Evolutionary conservation across 2,113 vertebrate genomes (phyloP).

Genomic region (Amphilophus citrinellus): DNA sequence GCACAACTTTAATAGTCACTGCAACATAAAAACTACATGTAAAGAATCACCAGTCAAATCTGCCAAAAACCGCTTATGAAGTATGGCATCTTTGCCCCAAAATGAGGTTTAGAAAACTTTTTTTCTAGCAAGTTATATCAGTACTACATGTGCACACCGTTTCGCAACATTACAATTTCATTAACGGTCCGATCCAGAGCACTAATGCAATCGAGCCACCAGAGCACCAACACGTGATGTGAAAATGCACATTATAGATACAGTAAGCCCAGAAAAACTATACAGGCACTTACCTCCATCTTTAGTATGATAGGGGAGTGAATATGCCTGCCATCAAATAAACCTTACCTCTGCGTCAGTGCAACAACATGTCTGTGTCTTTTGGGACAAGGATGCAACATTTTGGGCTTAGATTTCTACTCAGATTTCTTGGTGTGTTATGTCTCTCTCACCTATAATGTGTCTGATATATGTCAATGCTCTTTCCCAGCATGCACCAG

Average conservation of each 20-base stretch:
- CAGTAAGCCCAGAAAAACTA: neutral
- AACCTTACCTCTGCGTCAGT: too few species aligned
- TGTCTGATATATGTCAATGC: neutral
- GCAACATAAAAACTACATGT: too few species aligned
- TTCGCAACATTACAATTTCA: neutral
- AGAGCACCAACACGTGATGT: neutral
- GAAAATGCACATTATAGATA: neutral
- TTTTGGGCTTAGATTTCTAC: too few species aligned
- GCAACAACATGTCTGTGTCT: too few species aligned
- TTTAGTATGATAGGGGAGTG: too few species aligned
- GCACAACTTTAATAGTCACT: too few species aligned
- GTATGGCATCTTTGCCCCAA: neutral
- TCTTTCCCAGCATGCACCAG: conserved; percentile 92
- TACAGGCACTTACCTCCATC: neutral
- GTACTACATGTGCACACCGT: neutral
- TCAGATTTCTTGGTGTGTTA: neutral
- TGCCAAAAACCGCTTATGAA: neutral
- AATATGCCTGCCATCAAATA: too few species aligned
- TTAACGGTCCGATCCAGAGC: neutral
- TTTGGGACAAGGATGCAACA: too few species aligned
- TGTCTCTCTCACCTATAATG: neutral
- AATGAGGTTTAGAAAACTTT: neutral
- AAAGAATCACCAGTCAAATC: too few species aligned
- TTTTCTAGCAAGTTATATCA: neutral
- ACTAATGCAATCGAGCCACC: neutral